A percentile compares a stretch with the other conserved stretches of the same genome.
Evolutionary conservation across 2,888 invertebrate species (phyloP).

Genomic region (Acleris emargana): DNA sequence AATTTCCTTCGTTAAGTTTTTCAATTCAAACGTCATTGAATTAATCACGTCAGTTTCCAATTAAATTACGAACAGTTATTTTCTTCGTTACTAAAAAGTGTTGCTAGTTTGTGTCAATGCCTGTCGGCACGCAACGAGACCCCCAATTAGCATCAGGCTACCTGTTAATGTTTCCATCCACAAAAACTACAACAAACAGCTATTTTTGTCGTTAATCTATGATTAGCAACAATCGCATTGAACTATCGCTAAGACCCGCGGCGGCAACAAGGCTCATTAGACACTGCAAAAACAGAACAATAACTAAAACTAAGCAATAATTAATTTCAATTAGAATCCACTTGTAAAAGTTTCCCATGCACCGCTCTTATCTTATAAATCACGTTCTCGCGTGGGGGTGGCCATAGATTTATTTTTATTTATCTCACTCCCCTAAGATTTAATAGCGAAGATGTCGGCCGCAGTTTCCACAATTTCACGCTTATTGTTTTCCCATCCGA

Average conservation of each 20-base stretch:
- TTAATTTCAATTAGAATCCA: slow-evolving; percentile 61
- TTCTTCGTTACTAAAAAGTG: too few species aligned
- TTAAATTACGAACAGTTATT: too few species aligned
- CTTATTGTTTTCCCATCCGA: slow-evolving; percentile 84
- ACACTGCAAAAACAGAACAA: slow-evolving; percentile 17
- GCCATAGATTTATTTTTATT: slow-evolving; percentile 81
- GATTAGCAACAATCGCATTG: slow-evolving; percentile 33
- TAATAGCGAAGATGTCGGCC: slow-evolving; percentile 78
- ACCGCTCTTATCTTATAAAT: slow-evolving; percentile 67
- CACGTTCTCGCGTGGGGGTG: slow-evolving; percentile 73
- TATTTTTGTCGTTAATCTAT: not conserved
- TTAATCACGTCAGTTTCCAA: too few species aligned
- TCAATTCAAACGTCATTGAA: too few species aligned
- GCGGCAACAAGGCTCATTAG: slow-evolving; percentile 19
- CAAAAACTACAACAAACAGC: not conserved
- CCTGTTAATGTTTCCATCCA: not conserved
- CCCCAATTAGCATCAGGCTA: not conserved
- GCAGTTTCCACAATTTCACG: slow-evolving; percentile 84
- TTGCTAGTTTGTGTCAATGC: too few species aligned
- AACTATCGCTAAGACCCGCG: slow-evolving; percentile 13
- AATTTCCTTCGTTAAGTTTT: too few species aligned
- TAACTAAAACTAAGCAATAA: slow-evolving; percentile 44
- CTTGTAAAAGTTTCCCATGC: slow-evolving; percentile 45
- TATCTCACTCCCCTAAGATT: slow-evolving; percentile 82
- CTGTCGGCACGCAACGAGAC: not conserved